Conservation (phyloP, 2,888 invertebrate species). For the Isoperla grammatica region DNA sequence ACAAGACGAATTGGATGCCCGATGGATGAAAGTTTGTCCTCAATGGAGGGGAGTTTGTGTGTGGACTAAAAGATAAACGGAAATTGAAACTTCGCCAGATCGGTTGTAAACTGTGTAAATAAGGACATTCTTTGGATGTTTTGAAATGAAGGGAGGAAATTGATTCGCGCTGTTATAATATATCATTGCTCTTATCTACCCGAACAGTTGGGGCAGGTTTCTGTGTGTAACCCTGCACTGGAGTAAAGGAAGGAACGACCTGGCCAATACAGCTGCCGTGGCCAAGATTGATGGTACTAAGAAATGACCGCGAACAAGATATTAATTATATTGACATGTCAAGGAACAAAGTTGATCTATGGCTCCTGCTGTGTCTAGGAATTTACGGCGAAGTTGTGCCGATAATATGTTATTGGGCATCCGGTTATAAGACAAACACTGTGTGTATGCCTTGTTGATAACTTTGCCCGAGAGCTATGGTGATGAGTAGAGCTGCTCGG, state of each 20-base stretch:
- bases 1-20: neutral
- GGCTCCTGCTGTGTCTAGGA: neutral
- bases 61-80: neutral
- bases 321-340: slow-evolving; percentile 8
- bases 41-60: neutral
- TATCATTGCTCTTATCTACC: slow-evolving; percentile 3
- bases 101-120: neutral
- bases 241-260: too few relatives aligned
- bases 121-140: neutral
- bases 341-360: neutral
- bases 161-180: neutral
- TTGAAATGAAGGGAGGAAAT: neutral
- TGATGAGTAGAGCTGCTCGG: too few relatives aligned
- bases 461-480: too few relatives aligned
- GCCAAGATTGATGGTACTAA: neutral
- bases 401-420: too few relatives aligned
- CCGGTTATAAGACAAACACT: too few relatives aligned
- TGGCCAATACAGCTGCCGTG: neutral
- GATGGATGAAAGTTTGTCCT: neutral
- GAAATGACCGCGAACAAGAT: neutral
- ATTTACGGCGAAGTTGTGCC: too few relatives aligned
- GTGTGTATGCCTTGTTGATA: too few relatives aligned
- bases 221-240: neutral
- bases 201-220: neutral
- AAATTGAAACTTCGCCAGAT: neutral